Evolutionary conservation across 2,888 invertebrate genomes (phyloP), one percentile per base, ranked within the genome.

Genomic region (Mantis religiosa): DNA sequence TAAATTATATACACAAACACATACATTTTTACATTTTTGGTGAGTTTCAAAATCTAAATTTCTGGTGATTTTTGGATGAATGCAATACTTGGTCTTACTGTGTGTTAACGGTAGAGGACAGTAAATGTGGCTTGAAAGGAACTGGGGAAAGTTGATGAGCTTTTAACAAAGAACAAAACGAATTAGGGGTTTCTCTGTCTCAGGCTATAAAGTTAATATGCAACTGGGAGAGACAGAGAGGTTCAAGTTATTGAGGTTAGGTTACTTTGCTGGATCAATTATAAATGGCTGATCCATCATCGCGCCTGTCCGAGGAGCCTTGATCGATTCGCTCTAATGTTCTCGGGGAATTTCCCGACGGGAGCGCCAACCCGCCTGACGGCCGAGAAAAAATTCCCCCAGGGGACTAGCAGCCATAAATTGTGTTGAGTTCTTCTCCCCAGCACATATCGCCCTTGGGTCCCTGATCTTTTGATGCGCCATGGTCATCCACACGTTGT

Each of bases 281-380:
- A 85, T 85, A 85, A 85, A 85, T 85, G 54, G 85, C 81, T 30
- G 86, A 86, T 86, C 86, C 86, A 86, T 86, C 86, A 86, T 86
- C 86, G 27, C 86, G 86, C 28, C 86, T 86, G 86, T 71, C 86
- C 28, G 86, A 30, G 81, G 71, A 41, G 47, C 86, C 86, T 81
- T 86, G 86, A 86, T 86, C 86, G 86, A 86, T 86, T 71, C 86
- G 86, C 28, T 41, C 54, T 85, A 85, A 85, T 85, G 84, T 41
- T 30, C 12, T 25, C 34, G 84, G n/a, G 84, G 34, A 84, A 84
- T 84, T 84, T 41, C 84, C 84, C 41, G 34, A 15, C 30, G 84
- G 41, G 34, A 41, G 34, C 20, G 30, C 84, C 30, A 30, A 34
- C 84, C 34, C 84, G 41, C 25, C 84, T 84, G n/a, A 34, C 84